Evolutionary conservation across 2,888 invertebrate species (phyloP), one percentile per base, ranked within the genome.

Genomic region (Drosophila pegasa): DNA sequence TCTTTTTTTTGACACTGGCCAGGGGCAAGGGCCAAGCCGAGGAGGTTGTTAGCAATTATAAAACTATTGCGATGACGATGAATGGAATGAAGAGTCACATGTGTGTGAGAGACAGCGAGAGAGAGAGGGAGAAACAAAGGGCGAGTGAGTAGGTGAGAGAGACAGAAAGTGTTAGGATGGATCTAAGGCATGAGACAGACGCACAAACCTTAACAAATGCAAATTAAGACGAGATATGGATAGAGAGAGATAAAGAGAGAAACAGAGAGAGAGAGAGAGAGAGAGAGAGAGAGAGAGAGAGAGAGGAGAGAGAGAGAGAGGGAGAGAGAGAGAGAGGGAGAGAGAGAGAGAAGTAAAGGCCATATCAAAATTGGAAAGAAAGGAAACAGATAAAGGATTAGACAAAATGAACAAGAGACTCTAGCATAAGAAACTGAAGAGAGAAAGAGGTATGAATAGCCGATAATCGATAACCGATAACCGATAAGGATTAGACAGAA

Each of bases 11-110:
- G 76, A 37, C 71, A 52, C 51, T 52, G 58, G 61, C 50, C 38
- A 40, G 43, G 33, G 52, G 38, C 18, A 29, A 38, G 52, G 9
- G 18, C 38, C 57, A 50, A 54, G n/a, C 54, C 3, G 35, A 50
- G 22, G 10, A 25, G 50, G 50, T 55, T 55, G 67, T 48, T 31
- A 55, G 68, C 76, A 75, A 71, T 74, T 74, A 74, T 65, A 74
- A 70, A 58, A 62, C 71, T 62, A 74, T 70, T 74, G 57, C 60
- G 8, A 48, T 35, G 37, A 25, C 18, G 33, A 20, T 43, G 16
- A 22, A 31, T 9, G 43, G 20, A 6, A 56, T 16, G 40, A 14
- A 22, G 31, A 45, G 20, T 45, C 14, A 51, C 48, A 64, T 69
- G 40, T 35, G 40, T 29, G 47, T 2, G 29, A 8, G 20, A 1